Base-by-base conservation (phyloP, 2,888 invertebrate genomes). In the Platynereis dumerilii region DNA sequence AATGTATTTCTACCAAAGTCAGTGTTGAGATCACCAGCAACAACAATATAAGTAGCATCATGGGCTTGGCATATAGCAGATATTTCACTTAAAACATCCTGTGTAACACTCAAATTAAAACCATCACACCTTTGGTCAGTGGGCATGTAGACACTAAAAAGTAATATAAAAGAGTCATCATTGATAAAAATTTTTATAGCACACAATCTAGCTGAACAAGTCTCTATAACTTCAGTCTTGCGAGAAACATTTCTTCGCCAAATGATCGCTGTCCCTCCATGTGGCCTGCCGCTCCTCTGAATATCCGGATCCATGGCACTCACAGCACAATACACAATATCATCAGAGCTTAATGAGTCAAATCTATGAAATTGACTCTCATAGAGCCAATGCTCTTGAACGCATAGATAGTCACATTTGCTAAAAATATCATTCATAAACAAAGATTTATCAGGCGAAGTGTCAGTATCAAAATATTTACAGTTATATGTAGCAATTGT, bases 131-230 rank as follows among this genome's bases (percentile, higher is more conserved):
- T n/a, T 48, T 48, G 20, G 17, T 48, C 48, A 48, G 20, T 20
- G 22, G 48, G 48, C 48, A 48, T 48, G 48, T 48, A 48, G 7
- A 48, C 48, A n/a, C 48, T 20, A 48, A 48, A 48, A 20, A 48
- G 48, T n/a, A 48, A 22, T 10, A 48, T 48, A 48, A 3, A n/a
- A 5, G 17, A n/a, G 17, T 48, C 22, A 20, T 48, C 48, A 20
- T n/a, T 22, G 5, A 48, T 48, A n/a, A n/a, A 20, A 12, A 48
- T 48, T n/a, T 48, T 7, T 10, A 48, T 22, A n/a, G 20, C n/a
- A 22, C 48, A 20, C 48, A 48, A 22, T 48, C 48, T 48, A n/a
- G n/a, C 22, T 48, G 48, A 5, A 34, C n/a, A n/a, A n/a, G n/a
- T n/a, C n/a, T n/a, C n/a, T n/a, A n/a, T n/a, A n/a, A n/a, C n/a